A percentile compares a stretch with the other conserved stretches of the same genome.
Conservation (phyloP, 2,888 invertebrate genomes). For the Tipula vernalis region DNA sequence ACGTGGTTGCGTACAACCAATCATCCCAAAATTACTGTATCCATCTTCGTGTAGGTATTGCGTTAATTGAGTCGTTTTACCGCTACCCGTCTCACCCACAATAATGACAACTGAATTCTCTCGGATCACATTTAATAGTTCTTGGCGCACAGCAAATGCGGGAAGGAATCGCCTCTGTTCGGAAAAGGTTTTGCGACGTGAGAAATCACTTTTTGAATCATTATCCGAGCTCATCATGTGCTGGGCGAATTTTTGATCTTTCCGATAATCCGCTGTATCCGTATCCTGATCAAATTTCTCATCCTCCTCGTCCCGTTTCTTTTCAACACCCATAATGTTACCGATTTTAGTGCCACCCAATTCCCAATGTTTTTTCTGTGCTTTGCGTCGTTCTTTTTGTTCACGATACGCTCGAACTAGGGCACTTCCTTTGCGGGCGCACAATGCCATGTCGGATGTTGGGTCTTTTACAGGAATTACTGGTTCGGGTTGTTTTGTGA, state of each 20-base stretch:
- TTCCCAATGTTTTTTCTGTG: conserved; percentile 99
- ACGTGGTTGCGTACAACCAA: conserved; percentile 96
- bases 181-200: conserved; percentile 65
- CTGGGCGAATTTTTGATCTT: conserved; percentile 93
- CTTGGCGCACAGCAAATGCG: conserved; percentile 89
- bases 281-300: conserved; percentile 46
- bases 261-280: conserved; percentile 74
- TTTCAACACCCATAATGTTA: conserved; percentile 91
- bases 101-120: conserved; percentile 93
- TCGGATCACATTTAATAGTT: conserved; percentile 77
- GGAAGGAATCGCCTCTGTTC: conserved; percentile 89
- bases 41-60: conserved; percentile 98
- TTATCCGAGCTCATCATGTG: conserved; percentile 65
- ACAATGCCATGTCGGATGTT: conserved; percentile 94
- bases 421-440: conserved; percentile 86
- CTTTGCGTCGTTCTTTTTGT: conserved; percentile 91
- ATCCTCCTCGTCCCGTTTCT: conserved; percentile 67
- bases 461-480: conserved; percentile 94
- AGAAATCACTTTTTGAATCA: conserved; percentile 66
- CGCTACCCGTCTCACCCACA: conserved; percentile 51
- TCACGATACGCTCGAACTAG: conserved; percentile 85
- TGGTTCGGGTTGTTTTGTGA: conserved; percentile 97
- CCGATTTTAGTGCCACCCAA: conserved; percentile 77
- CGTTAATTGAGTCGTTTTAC: conserved; percentile 92
- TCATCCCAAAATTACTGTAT: conserved; percentile 80